Evolutionary conservation across 2,888 invertebrate species (phyloP).

Genomic region (Orchesellides sinensis): DNA sequence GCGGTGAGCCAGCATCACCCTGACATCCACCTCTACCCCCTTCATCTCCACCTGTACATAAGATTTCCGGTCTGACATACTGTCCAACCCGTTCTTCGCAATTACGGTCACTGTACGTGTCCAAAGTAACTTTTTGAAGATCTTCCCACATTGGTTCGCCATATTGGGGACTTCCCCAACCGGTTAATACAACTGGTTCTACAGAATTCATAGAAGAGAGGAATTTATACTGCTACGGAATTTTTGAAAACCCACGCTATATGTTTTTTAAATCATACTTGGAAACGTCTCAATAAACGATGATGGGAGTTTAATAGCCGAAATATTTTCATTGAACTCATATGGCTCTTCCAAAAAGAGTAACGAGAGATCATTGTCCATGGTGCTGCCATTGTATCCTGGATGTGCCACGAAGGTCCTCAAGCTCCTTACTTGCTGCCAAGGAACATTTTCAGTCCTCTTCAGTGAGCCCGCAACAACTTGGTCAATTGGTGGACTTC

Average conservation of each 20-base stretch:
- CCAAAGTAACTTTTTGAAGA: constrained; percentile 42
- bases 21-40: constrained; percentile 34
- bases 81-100: constrained; percentile 41
- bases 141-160: constrained; percentile 56
- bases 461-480: constrained; percentile 45
- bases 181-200: constrained; percentile 48
- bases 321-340: constrained; percentile 53
- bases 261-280: constrained; percentile 3
- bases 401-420: constrained; percentile 23
- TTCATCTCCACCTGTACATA: constrained; percentile 52
- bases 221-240: background rate
- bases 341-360: constrained; percentile 51
- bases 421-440: constrained; percentile 27
- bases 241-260: background rate
- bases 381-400: constrained; percentile 33
- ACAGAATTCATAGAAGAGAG: background rate
- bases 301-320: constrained; percentile 23
- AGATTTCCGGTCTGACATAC: constrained; percentile 33
- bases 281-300: constrained; percentile 38
- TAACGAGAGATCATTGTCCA: constrained; percentile 52
- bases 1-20: constrained; percentile 38
- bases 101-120: constrained; percentile 47
- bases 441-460: constrained; percentile 24
- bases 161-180: constrained; percentile 54
- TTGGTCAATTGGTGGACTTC: constrained; percentile 52